Evolutionary conservation across 2,797 vertebrate genomes (phyloP), one percentile per base, ranked within the genome.

Genomic region (Crax fasciolata): DNA sequence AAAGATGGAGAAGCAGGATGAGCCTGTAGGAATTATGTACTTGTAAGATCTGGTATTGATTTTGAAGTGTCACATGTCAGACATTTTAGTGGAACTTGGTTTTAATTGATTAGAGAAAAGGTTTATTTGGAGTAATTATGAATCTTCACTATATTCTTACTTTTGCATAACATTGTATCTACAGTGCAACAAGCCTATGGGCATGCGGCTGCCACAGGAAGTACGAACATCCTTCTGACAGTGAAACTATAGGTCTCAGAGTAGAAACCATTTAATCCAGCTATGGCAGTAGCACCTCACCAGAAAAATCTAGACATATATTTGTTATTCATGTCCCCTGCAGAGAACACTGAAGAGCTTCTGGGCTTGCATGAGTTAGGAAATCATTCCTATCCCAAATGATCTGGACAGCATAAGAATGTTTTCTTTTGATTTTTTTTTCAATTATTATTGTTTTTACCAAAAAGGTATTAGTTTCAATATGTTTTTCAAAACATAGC

Each of bases 131-230:
- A 17, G 49, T 9, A 54, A 71, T 46, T 75, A 2, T 9, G 49
- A 71, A 11, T 41, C 41, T 81, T 84, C 9, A 4, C 2, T 68
- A n/a, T 61, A 70, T 7, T 15, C 13, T 81, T 72, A n/a, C 28
- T 7, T 65, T 61, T 18, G 25, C 46, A 5, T 49, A 43, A 54
- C 39, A 74, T 2, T 81, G 15, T 41, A 62, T 25, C 15, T 68
- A 35, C 25, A 44, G 9, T 52, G 20, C 1, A 1, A 77, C 0
- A 0, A 15, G 3, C 4, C 73, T 74, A 27, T 8, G 83, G 32
- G 5, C 7, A 61, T 30, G 35, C n/a, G 63, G 30, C 71, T 49
- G 25, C 16, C 20, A 51, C 6, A 44, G n/a, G 16, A 74, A 14
- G 2, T 17, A 38, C 8, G 35, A 44, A 13, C 35, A 68, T 78